Evolutionary conservation across 1,140 invertebrate genomes (phyloP), one percentile per base, ranked within the genome.

Genomic region (Drosophila biarmipes): DNA sequence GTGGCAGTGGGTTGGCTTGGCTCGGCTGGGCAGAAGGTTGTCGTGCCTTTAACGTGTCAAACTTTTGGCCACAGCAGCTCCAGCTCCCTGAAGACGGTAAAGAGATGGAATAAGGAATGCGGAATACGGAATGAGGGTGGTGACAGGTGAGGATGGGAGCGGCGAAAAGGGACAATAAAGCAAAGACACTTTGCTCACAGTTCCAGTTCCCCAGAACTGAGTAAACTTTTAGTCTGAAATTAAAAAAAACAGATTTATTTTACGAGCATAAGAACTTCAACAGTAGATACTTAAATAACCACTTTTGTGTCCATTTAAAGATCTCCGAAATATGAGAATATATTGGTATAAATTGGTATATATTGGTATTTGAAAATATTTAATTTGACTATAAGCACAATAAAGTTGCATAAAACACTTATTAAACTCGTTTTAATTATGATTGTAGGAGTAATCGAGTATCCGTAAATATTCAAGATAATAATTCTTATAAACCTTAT

Each of bases 41-140:
- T 52, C 37, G n/a, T 31, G 56, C 12, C 51, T 53, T 64, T 74
- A 56, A 48, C 58, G 38, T 67, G 53, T 37, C 61, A 75, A 66
- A 75, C 61, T 75, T 76, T 75, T 75, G 63, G 62, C 54, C 73
- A 67, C 40, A 43, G 21, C 48, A 31, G 40, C 49, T 68, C 45
- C 45, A 31, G 40, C 49, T 68, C 51, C 45, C 72, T 19, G 40
- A 69, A 68, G 49, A 56, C 42, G 17, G 42, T 15, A 29, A 35
- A 14, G n/a, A 56, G 49, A 69, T 19, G 49, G 67, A 56, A 68
- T 69, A 48, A 31, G 29, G 29, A 5, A 29, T 29, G 2, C 27
- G 42, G 34, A 27, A 38, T 12, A 15, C 52, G 57, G 14, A 56
- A 21, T 31, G 35, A 27, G 62, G n/a, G 7, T 38, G 27, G 63